Base-by-base conservation (phyloP, 1,140 invertebrate genomes). In the Papilio polytes region DNA sequence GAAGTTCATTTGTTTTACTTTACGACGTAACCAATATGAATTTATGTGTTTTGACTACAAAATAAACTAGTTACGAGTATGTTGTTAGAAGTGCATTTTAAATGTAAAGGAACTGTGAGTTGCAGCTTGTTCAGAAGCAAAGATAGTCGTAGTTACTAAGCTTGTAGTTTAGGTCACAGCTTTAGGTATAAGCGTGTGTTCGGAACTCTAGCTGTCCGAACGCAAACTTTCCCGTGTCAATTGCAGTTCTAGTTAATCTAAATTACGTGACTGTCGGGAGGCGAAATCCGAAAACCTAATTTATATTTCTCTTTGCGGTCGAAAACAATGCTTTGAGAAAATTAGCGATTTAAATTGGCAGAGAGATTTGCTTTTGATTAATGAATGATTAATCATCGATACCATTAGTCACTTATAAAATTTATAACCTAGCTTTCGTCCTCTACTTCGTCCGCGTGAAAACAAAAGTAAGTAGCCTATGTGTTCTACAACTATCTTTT, bases 221-320 rank as follows among this genome's bases (percentile, higher is more conserved):
- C 13, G 26, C 63, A 31, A 31, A 70, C 63, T 70, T 70, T 70
- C 13, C 63, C 26, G 63, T 70, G 63, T 70, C 63, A 70, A 70
- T 70, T 70, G 63, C 63, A 70, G 26, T 70, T 70, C 63, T 3
- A 51, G 74, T 48, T 76, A 76, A 76, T 76, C 44, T 51, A 53
- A 76, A 76, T 76, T 76, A 76, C 46, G 20, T 76, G 74, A 76
- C 41, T 76, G 74, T 48, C 46, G 44, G 31, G 18, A n/a, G 13
- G 41, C 46, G 18, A 76, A 48, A 76, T 53, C 22, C 22, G 44
- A 46, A 76, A 48, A 76, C 10, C 46, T 76, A 51, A 76, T 76
- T 76, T 76, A 53, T 46, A 26, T 76, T 76, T 46, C 74, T 8
- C n/a, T 76, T 76, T 76, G 41, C 74, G 18, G 46, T 51, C 22